Base-by-base conservation (phyloP, 30 jellyfish, hydroid and myxozoan species). In the Sanderia malayensis region DNA sequence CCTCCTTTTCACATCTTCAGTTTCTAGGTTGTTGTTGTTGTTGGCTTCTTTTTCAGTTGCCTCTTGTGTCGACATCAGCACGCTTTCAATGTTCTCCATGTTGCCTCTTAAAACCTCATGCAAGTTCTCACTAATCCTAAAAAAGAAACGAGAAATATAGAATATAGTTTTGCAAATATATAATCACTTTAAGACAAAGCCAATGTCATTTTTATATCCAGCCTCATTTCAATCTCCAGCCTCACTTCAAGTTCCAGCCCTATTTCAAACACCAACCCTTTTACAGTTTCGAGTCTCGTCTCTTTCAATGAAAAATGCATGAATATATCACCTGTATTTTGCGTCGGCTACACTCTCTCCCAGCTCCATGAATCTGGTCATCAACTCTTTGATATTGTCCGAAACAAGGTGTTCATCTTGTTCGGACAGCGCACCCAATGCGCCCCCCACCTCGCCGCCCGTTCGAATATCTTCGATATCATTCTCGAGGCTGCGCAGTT, bases 401-500 rank as follows among this genome's bases (percentile, higher is more conserved):
- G 89, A 45, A 15, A 78, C 89, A 20, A 66, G 57, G 46, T 31
- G 72, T 22, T 55, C 89, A 33, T 78, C 89, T 41, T 78, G 82
- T 13, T 78, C 89, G 0, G 89, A 63, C 18, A 78, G 46, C 21
- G 65, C 75, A 25, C 58, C 89, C 19, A 78, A 25, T 17, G 89
- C 81, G 24, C 65, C 89, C 0, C 89, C 89, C 3, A 55, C 74
- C 66, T 15, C 81, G n/a, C 65, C 75, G 0, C 89, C 89, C 2
- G 89, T 78, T 34, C 89, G 47, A 19, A 78, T 78, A 8, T 78
- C 72, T 59, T 78, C 89, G 68, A 78, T 64, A 46, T 58, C 70
- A 37, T 67, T 27, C 27, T 78, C 89, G 0, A 78, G 76, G 7
- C 33, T 70, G 20, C 89, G 67, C 34, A 78, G 33, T 26, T 65